Conservation (phyloP, 1,140 invertebrate species). For the Diorhabda carinulata region DNA sequence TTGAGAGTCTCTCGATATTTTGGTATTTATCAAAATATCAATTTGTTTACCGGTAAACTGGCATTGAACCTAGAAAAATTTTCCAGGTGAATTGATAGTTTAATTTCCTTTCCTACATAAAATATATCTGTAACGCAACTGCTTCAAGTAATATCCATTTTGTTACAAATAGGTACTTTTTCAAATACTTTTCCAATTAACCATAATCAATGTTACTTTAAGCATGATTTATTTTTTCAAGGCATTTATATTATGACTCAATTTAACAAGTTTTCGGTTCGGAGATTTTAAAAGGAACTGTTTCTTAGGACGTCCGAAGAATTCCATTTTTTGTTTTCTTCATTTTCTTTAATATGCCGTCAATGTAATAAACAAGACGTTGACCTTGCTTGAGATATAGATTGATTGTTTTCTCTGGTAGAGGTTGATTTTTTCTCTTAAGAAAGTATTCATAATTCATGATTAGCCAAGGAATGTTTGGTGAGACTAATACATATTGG, state of each 20-base stretch:
- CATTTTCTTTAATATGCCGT: background rate
- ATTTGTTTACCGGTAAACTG: too few relatives aligned
- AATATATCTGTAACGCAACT: too few relatives aligned
- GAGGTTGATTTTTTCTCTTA: background rate
- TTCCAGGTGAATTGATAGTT: too few relatives aligned
- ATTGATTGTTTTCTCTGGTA: background rate
- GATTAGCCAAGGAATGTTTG: too few relatives aligned
- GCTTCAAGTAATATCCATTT: too few relatives aligned
- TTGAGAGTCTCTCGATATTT: too few relatives aligned
- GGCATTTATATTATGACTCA: slow-evolving; percentile 4
- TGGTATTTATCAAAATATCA: too few relatives aligned
- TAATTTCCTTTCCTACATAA: too few relatives aligned
- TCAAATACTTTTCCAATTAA: background rate
- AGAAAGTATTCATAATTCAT: too few relatives aligned
- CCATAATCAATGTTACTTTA: background rate
- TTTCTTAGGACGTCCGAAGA: background rate
- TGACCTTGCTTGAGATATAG: background rate
- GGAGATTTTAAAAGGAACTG: slow-evolving; percentile 1
- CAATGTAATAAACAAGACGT: slow-evolving; percentile 2
- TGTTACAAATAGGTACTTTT: too few relatives aligned
- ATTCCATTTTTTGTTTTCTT: background rate
- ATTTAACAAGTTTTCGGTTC: slow-evolving; percentile 9
- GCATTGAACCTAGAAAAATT: too few relatives aligned
- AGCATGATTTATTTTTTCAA: slow-evolving; percentile 3
- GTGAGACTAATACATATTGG: too few relatives aligned